These are phyloP conservation scores for Chamaea fasciata DNA, from an alignment of 2,113 vertebrate species.

Conservation along the genomic window DNA sequence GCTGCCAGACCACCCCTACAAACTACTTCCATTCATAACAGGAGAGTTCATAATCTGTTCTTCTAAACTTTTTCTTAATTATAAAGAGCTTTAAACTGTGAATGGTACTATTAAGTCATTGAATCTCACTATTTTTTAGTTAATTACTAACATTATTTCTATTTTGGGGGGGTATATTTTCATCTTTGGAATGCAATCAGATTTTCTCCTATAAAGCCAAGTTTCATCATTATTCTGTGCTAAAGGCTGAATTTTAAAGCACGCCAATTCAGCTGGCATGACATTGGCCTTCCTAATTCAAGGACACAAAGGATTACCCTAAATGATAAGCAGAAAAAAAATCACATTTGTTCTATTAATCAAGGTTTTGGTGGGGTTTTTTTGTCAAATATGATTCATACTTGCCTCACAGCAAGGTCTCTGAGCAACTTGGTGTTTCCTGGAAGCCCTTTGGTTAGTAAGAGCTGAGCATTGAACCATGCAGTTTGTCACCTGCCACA, in stretches of 20 bases:
- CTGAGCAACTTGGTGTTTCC: neutral
- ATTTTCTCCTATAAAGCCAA: conserved; percentile 37
- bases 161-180: conserved; percentile 46
- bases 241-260: conserved; percentile 34
- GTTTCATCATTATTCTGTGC: conserved; percentile 49
- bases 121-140: conserved; percentile 34
- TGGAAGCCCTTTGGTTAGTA: neutral
- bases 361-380: neutral
- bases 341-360: neutral
- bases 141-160: conserved; percentile 65
- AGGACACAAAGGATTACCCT: conserved; percentile 42
- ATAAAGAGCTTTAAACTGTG: conserved; percentile 48
- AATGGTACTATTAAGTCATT: conserved; percentile 53
- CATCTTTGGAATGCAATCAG: conserved; percentile 38
- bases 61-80: conserved; percentile 57
- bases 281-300: conserved; percentile 50
- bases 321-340: neutral
- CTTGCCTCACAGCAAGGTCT: neutral
- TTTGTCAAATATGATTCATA: neutral
- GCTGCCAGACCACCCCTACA: conserved; percentile 48
- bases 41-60: conserved; percentile 24
- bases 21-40: conserved; percentile 58
- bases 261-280: conserved; percentile 58
- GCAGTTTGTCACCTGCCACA: neutral
- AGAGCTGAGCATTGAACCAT: neutral